Percentiles rank a stretch among this genome's conserved stretches.
These are phyloP conservation scores for Distichodus sexfasciatus DNA, from an alignment of 2,797 vertebrate species.

Conservation along the genomic window DNA sequence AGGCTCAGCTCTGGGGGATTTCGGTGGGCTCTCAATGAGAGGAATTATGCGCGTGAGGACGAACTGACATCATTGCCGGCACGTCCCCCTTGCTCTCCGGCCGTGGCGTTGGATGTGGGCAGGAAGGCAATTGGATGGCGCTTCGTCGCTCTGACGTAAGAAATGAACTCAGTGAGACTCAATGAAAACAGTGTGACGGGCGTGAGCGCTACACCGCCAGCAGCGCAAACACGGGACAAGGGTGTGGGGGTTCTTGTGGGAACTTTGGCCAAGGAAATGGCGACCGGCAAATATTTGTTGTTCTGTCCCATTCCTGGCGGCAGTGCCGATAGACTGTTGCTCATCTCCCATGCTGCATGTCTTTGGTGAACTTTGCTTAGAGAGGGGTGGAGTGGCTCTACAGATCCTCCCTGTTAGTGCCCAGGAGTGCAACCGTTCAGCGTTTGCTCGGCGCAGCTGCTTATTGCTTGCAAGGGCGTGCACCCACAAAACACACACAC, in stretches of 20 bases:
- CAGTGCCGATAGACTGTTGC: slow-evolving; percentile 32
- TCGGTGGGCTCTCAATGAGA: slow-evolving; percentile 19
- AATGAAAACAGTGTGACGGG: slow-evolving; percentile 55
- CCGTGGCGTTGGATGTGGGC: slow-evolving; percentile 15
- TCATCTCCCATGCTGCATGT: slow-evolving; percentile 39
- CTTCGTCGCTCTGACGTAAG: slow-evolving; percentile 59
- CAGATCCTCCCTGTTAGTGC: slow-evolving; percentile 20
- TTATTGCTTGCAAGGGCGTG: slow-evolving; percentile 43
- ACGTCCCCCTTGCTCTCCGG: not conserved
- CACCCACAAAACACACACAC: slow-evolving; percentile 21
- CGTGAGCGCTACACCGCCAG: slow-evolving; percentile 24
- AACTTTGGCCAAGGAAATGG: slow-evolving; percentile 29
- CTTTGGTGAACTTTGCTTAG: slow-evolving; percentile 43
- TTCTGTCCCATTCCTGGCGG: slow-evolving; percentile 42
- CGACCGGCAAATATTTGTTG: slow-evolving; percentile 54
- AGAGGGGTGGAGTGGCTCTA: slow-evolving; percentile 18
- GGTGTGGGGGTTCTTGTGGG: slow-evolving; percentile 37
- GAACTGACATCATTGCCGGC: slow-evolving; percentile 25
- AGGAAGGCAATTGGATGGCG: slow-evolving; percentile 19
- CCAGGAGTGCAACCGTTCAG: slow-evolving; percentile 21
- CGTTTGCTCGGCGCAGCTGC: slow-evolving; percentile 14
- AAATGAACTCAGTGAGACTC: slow-evolving; percentile 52
- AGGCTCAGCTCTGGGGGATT: slow-evolving; percentile 24
- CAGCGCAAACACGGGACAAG: slow-evolving; percentile 44
- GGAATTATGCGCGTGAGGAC: slow-evolving; percentile 27